A percentile compares a stretch with the other conserved stretches of the same genome.
Conservation (phyloP, 2,113 vertebrate genomes). For the Peucedramus taeniatus region DNA sequence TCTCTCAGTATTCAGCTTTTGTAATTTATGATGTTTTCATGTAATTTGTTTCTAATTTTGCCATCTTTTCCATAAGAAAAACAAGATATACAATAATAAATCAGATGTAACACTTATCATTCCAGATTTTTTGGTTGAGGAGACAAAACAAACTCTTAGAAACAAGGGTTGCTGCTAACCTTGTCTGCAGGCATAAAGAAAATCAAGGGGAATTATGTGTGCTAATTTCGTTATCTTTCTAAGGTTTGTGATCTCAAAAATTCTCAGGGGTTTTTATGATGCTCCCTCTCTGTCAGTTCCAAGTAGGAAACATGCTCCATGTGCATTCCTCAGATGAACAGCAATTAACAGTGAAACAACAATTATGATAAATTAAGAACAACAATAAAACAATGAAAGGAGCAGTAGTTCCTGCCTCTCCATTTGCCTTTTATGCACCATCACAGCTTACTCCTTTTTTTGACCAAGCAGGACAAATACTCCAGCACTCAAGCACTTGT, state of each 20-base stretch:
- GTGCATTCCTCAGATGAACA: background rate
- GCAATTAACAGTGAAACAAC: background rate
- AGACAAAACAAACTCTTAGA: background rate
- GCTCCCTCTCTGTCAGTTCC: background rate
- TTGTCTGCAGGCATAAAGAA: background rate
- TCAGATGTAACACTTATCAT: background rate
- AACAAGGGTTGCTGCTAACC: background rate
- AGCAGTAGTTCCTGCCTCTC: background rate
- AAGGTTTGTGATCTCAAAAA: background rate
- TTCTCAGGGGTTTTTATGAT: background rate
- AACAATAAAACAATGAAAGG: background rate
- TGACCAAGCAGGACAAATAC: background rate
- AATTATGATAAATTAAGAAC: background rate
- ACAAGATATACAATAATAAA: background rate
- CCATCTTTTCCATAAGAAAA: background rate
- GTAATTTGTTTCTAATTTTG: background rate
- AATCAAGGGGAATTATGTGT: background rate
- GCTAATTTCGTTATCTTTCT: conserved; percentile 28
- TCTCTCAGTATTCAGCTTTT: background rate
- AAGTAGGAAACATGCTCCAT: background rate
- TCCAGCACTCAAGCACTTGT: background rate
- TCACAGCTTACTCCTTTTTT: background rate
- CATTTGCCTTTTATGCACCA: background rate
- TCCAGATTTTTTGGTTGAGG: background rate
- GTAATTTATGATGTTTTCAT: background rate